Base-by-base conservation (phyloP, 2,113 vertebrate genomes). In the Indicator indicator region DNA sequence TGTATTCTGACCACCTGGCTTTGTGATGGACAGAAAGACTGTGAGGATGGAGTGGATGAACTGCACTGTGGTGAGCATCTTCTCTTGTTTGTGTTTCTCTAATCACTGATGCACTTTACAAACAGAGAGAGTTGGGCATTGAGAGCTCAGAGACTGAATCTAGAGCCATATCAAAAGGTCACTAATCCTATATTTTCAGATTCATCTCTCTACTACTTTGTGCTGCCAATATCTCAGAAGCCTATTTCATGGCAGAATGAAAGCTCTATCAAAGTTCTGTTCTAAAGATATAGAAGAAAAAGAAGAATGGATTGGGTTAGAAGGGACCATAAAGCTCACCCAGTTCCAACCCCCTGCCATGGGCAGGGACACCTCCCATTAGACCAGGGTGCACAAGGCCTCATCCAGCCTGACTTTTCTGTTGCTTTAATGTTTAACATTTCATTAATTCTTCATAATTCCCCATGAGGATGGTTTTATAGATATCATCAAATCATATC, bases 1-100 rank as follows among this genome's bases (percentile, higher is more conserved):
- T 99, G 99, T 97, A 99, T 99, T 98, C 98, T 99, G 95, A 99
- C 98, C 55, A 98, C 99, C 78, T 99, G 99, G 99, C 97, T 99
- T 83, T 99, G 99, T 63, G 99, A 99, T 89, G 99, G 99, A 93
- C 99, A 99, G 93, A 99, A 98, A 96, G 99, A 99, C 96, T 99
- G 99, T 89, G 99, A 99, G 95, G 99, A 99, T 27, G 99, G 99
- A 80, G 98, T 98, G 16, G 99, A 99, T 97, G 99, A 99, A 96
- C 98, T 99, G 87, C 99, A 99, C 78, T 99, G 99, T 89, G 99
- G 99, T 99, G 97, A 98, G 98, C 86, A 40, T 56, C 42, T 89
- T 85, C 8, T 72, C 23, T 84, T 40, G 23, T 38, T 60, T 55
- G 12, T 46, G 18, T 28, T 19, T 32, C 33, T 78, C 8, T 67